A percentile compares a stretch with the other conserved stretches of the same genome.
These are phyloP conservation scores for Drosophila ustulata DNA, from an alignment of 2,888 invertebrate genomes.

Conservation along the genomic window DNA sequence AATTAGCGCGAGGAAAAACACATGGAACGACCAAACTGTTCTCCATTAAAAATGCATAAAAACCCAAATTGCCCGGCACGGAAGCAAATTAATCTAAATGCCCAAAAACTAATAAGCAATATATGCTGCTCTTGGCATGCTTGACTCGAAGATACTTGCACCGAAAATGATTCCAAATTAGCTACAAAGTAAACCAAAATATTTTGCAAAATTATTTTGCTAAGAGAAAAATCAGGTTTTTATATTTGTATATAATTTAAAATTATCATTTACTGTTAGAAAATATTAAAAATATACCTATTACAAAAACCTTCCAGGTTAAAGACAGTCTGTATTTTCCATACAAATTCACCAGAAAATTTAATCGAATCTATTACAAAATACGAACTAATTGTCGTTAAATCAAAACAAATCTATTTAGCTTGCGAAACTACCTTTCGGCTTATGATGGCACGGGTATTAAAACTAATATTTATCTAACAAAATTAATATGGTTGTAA, in stretches of 20 bases:
- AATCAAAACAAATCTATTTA: not conserved
- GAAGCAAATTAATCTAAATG: slow-evolving; percentile 61
- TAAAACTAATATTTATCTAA: slow-evolving; percentile 81
- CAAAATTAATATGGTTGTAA: slow-evolving; percentile 78
- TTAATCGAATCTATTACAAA: not conserved
- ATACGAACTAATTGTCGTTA: not conserved
- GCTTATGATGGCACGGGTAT: slow-evolving; percentile 33
- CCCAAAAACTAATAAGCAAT: slow-evolving; percentile 57
- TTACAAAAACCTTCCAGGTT: too few species aligned
- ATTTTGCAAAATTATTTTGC: too few species aligned
- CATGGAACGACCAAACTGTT: slow-evolving; percentile 49
- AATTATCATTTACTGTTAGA: too few species aligned
- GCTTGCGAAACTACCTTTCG: slow-evolving; percentile 25
- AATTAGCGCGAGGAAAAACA: slow-evolving; percentile 69
- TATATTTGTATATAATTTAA: not conserved
- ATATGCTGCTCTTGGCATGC: not conserved
- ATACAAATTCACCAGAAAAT: not conserved
- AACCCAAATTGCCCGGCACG: slow-evolving; percentile 51
- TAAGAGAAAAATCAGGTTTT: too few species aligned
- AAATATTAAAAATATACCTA: too few species aligned
- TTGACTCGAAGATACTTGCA: slow-evolving; percentile 19
- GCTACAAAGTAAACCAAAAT: too few species aligned
- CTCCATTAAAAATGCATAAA: slow-evolving; percentile 77
- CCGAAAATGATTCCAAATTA: not conserved
- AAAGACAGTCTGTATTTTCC: not conserved